Conservation (phyloP, 2,797 vertebrate genomes). For the Halcyon leucocephala region DNA sequence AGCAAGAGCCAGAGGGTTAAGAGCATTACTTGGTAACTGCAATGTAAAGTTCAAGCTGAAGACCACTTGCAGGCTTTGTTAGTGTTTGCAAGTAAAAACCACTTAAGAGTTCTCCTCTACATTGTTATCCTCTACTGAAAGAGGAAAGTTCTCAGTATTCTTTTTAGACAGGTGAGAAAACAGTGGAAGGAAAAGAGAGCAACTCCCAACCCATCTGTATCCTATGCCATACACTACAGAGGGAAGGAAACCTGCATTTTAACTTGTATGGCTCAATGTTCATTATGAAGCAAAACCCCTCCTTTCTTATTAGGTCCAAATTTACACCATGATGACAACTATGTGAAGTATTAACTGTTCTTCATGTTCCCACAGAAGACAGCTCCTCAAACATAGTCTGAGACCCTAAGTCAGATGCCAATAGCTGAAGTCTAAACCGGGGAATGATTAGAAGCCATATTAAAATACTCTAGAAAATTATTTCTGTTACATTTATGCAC, state of each 20-base stretch:
- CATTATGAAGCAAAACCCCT: not conserved
- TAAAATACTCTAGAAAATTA: not conserved
- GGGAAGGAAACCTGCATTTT: not conserved
- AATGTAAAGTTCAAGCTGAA: not conserved
- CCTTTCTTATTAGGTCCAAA: not conserved
- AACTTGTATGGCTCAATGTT: not conserved
- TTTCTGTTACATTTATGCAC: fast-evolving
- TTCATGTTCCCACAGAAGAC: not conserved
- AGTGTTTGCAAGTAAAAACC: not conserved
- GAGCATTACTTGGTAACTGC: not conserved
- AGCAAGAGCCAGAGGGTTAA: not conserved
- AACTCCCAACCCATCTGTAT: not conserved
- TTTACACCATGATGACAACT: fast-evolving
- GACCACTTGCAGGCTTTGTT: not conserved
- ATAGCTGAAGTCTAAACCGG: not conserved
- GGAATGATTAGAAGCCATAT: not conserved
- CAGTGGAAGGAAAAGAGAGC: not conserved
- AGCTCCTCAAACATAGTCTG: not conserved
- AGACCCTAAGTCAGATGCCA: not conserved
- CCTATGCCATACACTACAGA: not conserved
- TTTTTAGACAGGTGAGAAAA: not conserved
- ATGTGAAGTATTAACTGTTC: not conserved
- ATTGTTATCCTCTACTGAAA: not conserved
- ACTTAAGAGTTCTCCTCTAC: not conserved
- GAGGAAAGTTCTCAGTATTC: not conserved